Percentiles rank a stretch among this genome's conserved stretches.
Evolutionary conservation across 2,797 vertebrate species (phyloP).

Genomic region (Chelidonichthys spinosus): DNA sequence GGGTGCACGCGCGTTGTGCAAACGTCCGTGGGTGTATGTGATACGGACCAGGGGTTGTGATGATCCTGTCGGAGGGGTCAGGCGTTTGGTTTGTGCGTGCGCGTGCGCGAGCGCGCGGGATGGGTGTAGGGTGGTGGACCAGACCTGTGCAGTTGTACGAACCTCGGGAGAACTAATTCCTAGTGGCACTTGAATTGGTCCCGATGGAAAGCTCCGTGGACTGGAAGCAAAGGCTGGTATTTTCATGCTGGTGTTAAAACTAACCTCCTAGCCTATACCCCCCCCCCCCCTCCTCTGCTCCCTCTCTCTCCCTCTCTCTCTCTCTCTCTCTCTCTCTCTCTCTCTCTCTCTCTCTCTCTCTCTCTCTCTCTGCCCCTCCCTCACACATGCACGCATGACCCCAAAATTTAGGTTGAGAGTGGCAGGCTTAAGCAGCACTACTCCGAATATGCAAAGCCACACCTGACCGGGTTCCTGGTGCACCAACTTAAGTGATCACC

Average conservation of each 20-base stretch:
- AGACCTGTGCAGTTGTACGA: constrained; percentile 87
- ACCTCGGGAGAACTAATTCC: constrained; percentile 88
- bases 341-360: not conserved
- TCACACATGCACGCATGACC: constrained; percentile 28
- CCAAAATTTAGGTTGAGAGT: constrained; percentile 66
- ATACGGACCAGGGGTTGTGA: constrained; percentile 46
- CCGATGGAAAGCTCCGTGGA: constrained; percentile 89
- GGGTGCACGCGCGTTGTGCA: constrained; percentile 9
- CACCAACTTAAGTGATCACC: constrained; percentile 72
- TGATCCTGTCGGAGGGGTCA: constrained; percentile 58
- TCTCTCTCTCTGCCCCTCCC: constrained; percentile 29
- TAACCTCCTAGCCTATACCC: constrained; percentile 68
- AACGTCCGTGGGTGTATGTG: constrained; percentile 37
- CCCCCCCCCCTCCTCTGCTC: constrained; percentile 46
- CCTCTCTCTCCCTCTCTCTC: not conserved
- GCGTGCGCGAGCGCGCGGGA: constrained; percentile 35
- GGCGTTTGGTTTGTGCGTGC: constrained; percentile 38
- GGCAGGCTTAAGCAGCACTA: constrained; percentile 68
- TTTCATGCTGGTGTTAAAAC: constrained; percentile 86
- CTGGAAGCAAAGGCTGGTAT: constrained; percentile 87
- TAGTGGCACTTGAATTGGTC: constrained; percentile 92
- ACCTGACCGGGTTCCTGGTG: constrained; percentile 67
- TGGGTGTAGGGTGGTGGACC: constrained; percentile 77
- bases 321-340: not conserved
- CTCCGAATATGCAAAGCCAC: constrained; percentile 72